Base-by-base conservation (phyloP, 2,888 invertebrate species). In the Saturnia japonica region DNA sequence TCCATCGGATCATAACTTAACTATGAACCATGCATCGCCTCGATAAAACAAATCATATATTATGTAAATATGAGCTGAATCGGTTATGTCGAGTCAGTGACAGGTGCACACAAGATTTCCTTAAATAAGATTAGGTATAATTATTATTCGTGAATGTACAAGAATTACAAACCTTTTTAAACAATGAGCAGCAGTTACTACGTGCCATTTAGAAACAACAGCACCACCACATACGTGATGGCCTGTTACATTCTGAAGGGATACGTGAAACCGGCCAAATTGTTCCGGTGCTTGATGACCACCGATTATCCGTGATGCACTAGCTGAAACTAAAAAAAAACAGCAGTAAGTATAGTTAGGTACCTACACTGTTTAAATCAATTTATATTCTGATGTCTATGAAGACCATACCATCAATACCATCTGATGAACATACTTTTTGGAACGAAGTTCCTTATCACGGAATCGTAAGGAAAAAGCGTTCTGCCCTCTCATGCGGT, bases 161-260 rank as follows among this genome's bases (percentile, higher is more conserved):
- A 9, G 60, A 16, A 19, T 16, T 51, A 75, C 82, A 78, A 79
- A 91, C 91, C 82, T 83, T 14, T 78, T 19, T n/a, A 93, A 85
- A 78, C 93, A 94, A 82, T 94, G 93, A 22, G 93, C 93, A 7
- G 91, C 92, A 12, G 93, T 92, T 0, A 89, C 79, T 19, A 92
- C 76, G 74, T 88, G 85, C 74, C 78, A 80, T 54, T 79, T 80
- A 0, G 93, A 92, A 64, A 93, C 79, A 12, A 93, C 83, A 45
- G 88, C 89, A 19, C 91, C 90, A 22, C 93, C 93, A 80, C 93
- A 93, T 1, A 94, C 91, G 77, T 94, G 93, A 73, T 88, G 72
- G 0, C 89, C 88, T 1, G 85, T 83, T 68, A 88, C 70, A 74
- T 92, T 93, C 79, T 93, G 93, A 43, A 94, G 80, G 0, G 93